These are phyloP conservation scores for Ptychodera flava DNA, from an alignment of 35 echinoderm and acorn worm species.

Conservation along the genomic window DNA sequence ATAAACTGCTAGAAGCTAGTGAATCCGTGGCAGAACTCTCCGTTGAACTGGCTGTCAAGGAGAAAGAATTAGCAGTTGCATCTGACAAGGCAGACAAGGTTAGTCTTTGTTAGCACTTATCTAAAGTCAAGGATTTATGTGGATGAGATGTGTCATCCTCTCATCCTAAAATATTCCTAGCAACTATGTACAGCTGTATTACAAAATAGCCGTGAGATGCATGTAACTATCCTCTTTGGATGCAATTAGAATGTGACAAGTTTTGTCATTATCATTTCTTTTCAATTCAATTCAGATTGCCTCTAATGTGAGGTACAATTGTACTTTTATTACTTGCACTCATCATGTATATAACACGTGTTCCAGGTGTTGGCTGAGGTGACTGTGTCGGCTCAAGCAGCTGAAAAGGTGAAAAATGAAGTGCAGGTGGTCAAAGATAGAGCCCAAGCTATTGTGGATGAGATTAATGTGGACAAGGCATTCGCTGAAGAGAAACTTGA, in stretches of 20 bases:
- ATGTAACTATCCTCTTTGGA: too few relatives aligned
- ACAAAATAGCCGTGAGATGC: too few relatives aligned
- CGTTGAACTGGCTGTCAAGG: constrained; percentile 81
- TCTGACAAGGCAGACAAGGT: constrained; percentile 94
- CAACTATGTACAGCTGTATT: too few relatives aligned
- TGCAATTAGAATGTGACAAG: too few relatives aligned
- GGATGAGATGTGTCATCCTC: too few relatives aligned
- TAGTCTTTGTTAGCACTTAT: too few relatives aligned
- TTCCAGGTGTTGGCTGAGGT: constrained; percentile 87
- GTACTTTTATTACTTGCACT: neutral
- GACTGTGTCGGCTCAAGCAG: constrained; percentile 89
- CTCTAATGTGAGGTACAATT: neutral
- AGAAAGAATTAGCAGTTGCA: constrained; percentile 89
- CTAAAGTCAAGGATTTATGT: too few relatives aligned
- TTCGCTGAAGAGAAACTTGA: constrained; percentile 76
- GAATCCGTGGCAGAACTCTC: constrained; percentile 88
- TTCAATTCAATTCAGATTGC: neutral
- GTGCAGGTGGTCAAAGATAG: constrained; percentile 97
- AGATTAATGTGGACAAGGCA: constrained; percentile 85
- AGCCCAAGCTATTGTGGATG: constrained; percentile 91
- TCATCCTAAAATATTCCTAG: too few relatives aligned
- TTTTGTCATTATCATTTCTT: neutral
- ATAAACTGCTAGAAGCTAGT: constrained; percentile 94
- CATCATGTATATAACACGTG: neutral
- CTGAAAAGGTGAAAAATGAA: constrained; percentile 80